phyloP scores from a whole-genome alignment of 2,113 vertebrate species.

The Chloropsis cyanopogon region DNA sequence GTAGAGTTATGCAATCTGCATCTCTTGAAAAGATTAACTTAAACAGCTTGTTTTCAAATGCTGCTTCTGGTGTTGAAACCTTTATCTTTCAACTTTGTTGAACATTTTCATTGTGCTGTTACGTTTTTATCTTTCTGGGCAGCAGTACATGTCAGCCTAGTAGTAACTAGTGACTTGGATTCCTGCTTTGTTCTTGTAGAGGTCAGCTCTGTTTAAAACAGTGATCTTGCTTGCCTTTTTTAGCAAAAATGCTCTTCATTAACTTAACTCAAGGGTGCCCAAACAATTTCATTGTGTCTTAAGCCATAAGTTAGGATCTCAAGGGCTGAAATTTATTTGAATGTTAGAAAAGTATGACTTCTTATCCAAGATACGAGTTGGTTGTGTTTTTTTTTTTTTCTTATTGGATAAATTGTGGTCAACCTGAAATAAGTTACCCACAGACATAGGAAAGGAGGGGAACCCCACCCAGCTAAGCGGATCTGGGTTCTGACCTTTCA shows the following conservation, averaged over 20 bases:
- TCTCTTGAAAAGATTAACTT: constrained; percentile 63
- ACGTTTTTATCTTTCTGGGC: constrained; percentile 46
- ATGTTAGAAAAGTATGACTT: constrained; percentile 39
- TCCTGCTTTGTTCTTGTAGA: constrained; percentile 61
- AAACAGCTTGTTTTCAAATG: constrained; percentile 68
- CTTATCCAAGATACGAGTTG: neutral
- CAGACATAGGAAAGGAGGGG: neutral
- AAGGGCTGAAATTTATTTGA: constrained; percentile 59
- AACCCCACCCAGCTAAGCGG: neutral
- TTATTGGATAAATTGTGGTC: neutral
- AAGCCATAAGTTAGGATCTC: constrained; percentile 43
- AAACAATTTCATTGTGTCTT: constrained; percentile 58
- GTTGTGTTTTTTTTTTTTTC: neutral
- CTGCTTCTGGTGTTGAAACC: constrained; percentile 60
- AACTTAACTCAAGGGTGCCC: constrained; percentile 58
- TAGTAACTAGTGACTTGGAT: constrained; percentile 49
- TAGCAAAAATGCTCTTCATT: constrained; percentile 36
- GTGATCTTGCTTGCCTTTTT: constrained; percentile 53
- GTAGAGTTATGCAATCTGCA: constrained; percentile 57
- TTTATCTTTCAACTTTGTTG: constrained; percentile 45
- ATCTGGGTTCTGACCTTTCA: neutral
- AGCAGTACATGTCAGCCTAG: constrained; percentile 56
- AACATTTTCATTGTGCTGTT: constrained; percentile 56
- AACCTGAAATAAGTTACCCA: neutral
- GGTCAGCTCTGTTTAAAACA: constrained; percentile 52